Base-by-base conservation (phyloP, 2,113 vertebrate genomes). In the Tympanuchus pallidicinctus region DNA sequence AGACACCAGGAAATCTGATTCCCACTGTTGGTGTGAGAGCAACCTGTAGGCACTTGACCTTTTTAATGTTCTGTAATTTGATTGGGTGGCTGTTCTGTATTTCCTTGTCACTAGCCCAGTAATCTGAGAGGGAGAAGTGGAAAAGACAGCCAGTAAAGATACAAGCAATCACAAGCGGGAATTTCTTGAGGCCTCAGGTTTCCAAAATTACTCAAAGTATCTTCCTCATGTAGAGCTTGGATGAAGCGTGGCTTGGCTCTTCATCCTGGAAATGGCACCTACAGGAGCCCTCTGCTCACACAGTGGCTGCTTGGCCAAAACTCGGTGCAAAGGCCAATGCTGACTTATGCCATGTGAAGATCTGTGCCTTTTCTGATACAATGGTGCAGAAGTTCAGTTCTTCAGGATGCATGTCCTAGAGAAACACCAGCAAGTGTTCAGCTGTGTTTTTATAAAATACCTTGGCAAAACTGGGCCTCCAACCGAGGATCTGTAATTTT, bases 41-140 rank as follows among this genome's bases (percentile, higher is more conserved):
- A 94, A 91, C 94, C 90, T 95, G 88, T 50, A 93, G 34, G 92
- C 0, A 3, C 80, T 84, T 96, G 96, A 97, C 95, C 95, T 94
- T 95, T 94, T 72, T 92, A 96, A 93, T 96, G 94, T 91, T 94
- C 88, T 94, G 89, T 97, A 97, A 97, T 97, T 96, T 86, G 95
- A 96, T 97, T 97, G 94, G 88, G 73, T 90, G 61, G 82, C 94
- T 88, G 25, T 92, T 92, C 92, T 94, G 94, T 96, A 92, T 97
- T 97, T 97, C 90, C 93, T 94, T 96, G 96, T 95, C 95, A 97
- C 90, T 65, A 73, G 76, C 82, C 82, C 92, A 67, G 96, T 97
- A 97, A 96, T 94, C 54, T 38, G 93, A 95, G 94, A 95, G 86
- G 88, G 66, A 93, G 76, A 95, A 95, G 88, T 94, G 90, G 88